These are phyloP conservation scores for Ia io DNA, from an alignment of 2,113 vertebrate genomes.

Conservation along the genomic window DNA sequence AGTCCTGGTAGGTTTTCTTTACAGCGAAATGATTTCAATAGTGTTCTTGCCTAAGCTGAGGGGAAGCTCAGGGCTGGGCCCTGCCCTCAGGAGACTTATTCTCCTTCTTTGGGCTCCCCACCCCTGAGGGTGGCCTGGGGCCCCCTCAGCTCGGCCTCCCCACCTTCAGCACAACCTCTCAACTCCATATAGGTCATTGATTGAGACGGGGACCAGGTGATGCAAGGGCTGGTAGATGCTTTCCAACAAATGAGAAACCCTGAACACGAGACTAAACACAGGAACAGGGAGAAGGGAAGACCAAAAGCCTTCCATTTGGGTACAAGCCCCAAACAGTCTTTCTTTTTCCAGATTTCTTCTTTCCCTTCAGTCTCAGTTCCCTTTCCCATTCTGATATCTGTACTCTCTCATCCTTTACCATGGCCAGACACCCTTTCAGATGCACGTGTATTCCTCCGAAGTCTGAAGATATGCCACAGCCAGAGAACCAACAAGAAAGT, in stretches of 20 bases:
- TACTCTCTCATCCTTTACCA: neutral
- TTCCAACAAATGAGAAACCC: neutral
- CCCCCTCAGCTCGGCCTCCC: neutral
- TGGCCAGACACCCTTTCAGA: neutral
- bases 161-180: neutral
- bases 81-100: neutral
- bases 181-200: accelerated
- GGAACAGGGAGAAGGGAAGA: neutral
- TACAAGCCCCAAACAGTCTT: neutral
- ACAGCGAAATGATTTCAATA: neutral
- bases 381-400: neutral
- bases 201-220: neutral
- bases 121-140: neutral
- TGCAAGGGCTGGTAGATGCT: neutral
- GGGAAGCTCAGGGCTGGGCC: neutral
- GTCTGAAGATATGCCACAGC: neutral
- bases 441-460: neutral
- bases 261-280: neutral
- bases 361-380: neutral
- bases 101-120: neutral
- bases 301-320: neutral
- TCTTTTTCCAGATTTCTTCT: neutral
- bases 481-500: neutral
- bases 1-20: neutral
- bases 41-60: neutral